phyloP scores from a whole-genome alignment of 1,140 invertebrate species.

The Forficula auricularia region DNA sequence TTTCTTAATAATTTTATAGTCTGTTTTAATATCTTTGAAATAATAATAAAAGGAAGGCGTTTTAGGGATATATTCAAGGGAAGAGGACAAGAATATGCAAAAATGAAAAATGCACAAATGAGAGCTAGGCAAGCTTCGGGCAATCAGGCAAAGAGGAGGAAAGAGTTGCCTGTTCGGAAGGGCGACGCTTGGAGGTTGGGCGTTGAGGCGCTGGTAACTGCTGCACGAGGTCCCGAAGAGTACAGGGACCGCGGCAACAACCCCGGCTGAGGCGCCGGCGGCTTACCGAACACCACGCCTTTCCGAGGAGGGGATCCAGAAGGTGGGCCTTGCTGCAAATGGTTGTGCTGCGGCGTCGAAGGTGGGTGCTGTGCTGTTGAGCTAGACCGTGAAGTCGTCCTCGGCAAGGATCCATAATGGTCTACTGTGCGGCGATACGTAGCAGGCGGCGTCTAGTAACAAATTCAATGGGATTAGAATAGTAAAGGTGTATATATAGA shows the following conservation, averaged over 20 bases:
- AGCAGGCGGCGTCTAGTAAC: slow-evolving; percentile 55
- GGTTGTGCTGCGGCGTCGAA: not conserved
- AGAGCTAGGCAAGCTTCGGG: too few species aligned
- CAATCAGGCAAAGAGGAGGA: too few species aligned
- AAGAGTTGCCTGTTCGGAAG: too few species aligned
- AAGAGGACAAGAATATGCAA: too few species aligned
- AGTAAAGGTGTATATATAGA: too few species aligned
- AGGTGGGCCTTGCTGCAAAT: not conserved
- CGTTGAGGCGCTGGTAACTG: slow-evolving; percentile 61
- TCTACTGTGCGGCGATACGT: slow-evolving; percentile 47
- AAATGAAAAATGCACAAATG: too few species aligned
- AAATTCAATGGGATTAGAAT: too few species aligned
- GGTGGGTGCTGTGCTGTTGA: slow-evolving; percentile 9
- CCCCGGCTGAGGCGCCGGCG: not conserved
- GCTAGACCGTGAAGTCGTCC: slow-evolving; percentile 16
- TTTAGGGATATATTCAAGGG: too few species aligned
- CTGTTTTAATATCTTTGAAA: too few species aligned
- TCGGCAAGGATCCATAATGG: slow-evolving; percentile 60
- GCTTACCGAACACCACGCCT: too few species aligned
- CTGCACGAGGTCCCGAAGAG: slow-evolving; percentile 21
- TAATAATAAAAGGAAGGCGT: too few species aligned
- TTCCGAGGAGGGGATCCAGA: not conserved
- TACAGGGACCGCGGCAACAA: not conserved
- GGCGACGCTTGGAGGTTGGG: slow-evolving; percentile 51
- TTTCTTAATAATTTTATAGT: too few species aligned